Conservation (phyloP, 2,888 invertebrate genomes). For the Latrodectus elegans region DNA sequence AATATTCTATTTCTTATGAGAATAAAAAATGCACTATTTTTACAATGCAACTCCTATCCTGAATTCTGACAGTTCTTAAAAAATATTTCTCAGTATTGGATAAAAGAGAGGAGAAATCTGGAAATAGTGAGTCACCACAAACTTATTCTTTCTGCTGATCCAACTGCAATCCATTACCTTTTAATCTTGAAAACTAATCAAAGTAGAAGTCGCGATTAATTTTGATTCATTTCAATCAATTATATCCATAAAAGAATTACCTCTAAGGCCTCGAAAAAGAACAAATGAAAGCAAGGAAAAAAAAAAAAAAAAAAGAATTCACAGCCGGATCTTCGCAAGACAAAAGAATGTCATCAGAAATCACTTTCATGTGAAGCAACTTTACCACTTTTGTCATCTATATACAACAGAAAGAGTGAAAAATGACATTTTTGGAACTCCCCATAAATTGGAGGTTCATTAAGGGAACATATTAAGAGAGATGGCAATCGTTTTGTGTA, state of each 20-base stretch:
- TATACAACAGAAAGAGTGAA: conserved; percentile 50
- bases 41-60: too few species aligned
- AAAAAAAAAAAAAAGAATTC: not conserved
- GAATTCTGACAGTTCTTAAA: too few species aligned
- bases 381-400: conserved; percentile 34
- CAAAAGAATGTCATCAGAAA: conserved; percentile 32
- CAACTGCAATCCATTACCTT: too few species aligned
- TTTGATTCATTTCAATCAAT: not conserved
- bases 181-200: not conserved
- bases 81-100: too few species aligned
- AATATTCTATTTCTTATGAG: too few species aligned
- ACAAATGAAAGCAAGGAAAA: not conserved
- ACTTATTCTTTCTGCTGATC: too few species aligned
- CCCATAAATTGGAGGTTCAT: conserved; percentile 62
- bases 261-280: not conserved
- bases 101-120: too few species aligned
- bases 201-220: not conserved
- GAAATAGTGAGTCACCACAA: too few species aligned
- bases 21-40: too few species aligned
- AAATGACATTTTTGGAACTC: conserved; percentile 51
- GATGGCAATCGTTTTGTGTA: conserved; percentile 34
- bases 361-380: conserved; percentile 11
- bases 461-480: conserved; percentile 22
- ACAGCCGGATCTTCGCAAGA: not conserved
- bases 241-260: not conserved